phyloP scores from a whole-genome alignment of 2,797 vertebrate species.

The Chloroceryle inda region DNA sequence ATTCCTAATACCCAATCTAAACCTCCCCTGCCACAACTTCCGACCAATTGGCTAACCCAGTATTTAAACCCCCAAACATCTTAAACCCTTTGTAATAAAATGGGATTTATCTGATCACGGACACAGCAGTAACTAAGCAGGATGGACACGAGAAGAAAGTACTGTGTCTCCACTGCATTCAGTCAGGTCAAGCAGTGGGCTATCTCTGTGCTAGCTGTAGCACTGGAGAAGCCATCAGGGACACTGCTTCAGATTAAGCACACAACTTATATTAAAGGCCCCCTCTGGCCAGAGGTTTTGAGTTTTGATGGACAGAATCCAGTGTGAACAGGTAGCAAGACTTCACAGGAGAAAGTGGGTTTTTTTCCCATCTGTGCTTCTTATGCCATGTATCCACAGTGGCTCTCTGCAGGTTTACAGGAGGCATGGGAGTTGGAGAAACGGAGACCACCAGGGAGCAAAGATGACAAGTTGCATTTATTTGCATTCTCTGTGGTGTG shows the following conservation, averaged over 20 bases:
- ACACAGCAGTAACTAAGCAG: background rate
- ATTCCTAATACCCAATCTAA: too few species aligned
- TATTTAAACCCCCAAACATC: background rate
- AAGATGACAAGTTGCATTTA: background rate
- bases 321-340: background rate
- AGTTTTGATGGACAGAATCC: background rate
- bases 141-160: background rate
- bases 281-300: background rate
- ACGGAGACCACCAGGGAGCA: background rate
- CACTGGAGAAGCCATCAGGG: background rate
- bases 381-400: background rate
- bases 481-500: background rate
- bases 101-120: background rate
- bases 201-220: background rate
- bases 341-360: background rate
- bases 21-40: too few species aligned
- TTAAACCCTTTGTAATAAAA: background rate
- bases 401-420: background rate
- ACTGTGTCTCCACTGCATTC: background rate
- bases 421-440: background rate
- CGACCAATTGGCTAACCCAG: background rate
- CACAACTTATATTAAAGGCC: background rate
- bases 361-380: background rate
- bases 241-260: background rate
- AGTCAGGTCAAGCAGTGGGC: fast-evolving